phyloP scores from a whole-genome alignment of 1,140 invertebrate genomes.

The Copidosoma floridanum region DNA sequence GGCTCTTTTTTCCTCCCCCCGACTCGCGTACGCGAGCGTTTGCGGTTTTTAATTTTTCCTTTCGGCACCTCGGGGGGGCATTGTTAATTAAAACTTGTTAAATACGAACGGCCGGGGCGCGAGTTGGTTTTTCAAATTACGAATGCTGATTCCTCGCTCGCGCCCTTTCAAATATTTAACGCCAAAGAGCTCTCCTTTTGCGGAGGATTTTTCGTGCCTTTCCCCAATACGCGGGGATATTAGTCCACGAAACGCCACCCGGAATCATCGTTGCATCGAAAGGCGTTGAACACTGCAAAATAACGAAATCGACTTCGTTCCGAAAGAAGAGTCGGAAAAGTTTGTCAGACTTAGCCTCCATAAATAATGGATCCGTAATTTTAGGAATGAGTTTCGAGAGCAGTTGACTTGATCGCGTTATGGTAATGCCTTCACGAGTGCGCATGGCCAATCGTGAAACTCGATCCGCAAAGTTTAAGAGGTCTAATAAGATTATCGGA shows the following conservation, averaged over 20 bases:
- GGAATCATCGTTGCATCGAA: too few relatives aligned
- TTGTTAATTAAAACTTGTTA: constrained; percentile 8
- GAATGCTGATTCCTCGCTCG: neutral
- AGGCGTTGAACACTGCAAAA: too few relatives aligned
- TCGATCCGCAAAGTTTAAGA: neutral
- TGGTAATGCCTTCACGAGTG: constrained; percentile 4
- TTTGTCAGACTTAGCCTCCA: too few relatives aligned
- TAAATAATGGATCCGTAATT: too few relatives aligned
- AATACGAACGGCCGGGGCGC: neutral
- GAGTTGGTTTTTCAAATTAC: neutral
- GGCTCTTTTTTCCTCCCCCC: too few relatives aligned
- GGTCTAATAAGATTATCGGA: neutral
- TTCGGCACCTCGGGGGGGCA: too few relatives aligned
- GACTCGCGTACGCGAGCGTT: too few relatives aligned
- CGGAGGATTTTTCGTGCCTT: neutral
- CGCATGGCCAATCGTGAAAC: neutral
- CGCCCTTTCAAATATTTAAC: neutral
- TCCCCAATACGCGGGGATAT: too few relatives aligned
- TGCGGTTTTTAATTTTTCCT: neutral
- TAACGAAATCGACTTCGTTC: too few relatives aligned
- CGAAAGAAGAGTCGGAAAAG: too few relatives aligned
- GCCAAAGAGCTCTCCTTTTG: neutral
- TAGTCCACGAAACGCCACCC: too few relatives aligned
- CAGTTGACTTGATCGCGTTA: constrained; percentile 13
- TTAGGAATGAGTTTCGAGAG: neutral